Conservation (phyloP, 2,797 vertebrate species). For the Knipowitschia caucasica region DNA sequence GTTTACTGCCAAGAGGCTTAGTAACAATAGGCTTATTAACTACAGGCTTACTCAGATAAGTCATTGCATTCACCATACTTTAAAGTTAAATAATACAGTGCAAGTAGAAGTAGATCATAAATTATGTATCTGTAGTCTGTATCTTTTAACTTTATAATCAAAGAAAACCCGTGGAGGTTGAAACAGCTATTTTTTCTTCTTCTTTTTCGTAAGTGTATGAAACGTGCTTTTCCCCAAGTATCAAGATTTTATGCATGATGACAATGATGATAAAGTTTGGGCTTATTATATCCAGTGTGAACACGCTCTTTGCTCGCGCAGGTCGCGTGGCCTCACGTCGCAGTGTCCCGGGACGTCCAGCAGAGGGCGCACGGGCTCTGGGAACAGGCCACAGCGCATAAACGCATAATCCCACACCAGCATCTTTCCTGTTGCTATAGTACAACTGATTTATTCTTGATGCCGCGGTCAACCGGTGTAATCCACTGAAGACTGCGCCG, state of each 20-base stretch:
- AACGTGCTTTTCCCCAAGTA: not conserved
- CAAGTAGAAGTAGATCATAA: too few species aligned
- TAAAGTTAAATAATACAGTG: too few species aligned
- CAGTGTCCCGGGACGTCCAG: constrained; percentile 55
- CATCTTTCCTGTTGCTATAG: constrained; percentile 65
- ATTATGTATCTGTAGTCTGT: too few species aligned
- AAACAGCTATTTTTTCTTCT: too few species aligned
- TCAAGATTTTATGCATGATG: too few species aligned
- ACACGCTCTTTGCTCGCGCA: constrained; percentile 29
- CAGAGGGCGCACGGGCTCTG: constrained; percentile 69
- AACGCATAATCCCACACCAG: constrained; percentile 33
- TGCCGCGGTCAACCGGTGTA: constrained; percentile 47
- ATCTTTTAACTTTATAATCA: too few species aligned
- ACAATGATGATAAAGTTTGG: not conserved
- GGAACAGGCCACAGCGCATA: constrained; percentile 31
- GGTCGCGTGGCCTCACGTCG: constrained; percentile 13
- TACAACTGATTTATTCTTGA: constrained; percentile 60
- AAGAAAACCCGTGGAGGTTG: too few species aligned
- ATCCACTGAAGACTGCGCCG: constrained; percentile 47
- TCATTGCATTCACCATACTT: too few species aligned
- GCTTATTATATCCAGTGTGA: constrained; percentile 20
- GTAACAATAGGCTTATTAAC: too few species aligned
- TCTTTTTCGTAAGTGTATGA: too few species aligned
- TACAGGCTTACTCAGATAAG: too few species aligned
- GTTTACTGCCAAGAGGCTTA: too few species aligned